Base-by-base conservation (phyloP, 2,888 invertebrate species). In the Pharmacophagus antenor region DNA sequence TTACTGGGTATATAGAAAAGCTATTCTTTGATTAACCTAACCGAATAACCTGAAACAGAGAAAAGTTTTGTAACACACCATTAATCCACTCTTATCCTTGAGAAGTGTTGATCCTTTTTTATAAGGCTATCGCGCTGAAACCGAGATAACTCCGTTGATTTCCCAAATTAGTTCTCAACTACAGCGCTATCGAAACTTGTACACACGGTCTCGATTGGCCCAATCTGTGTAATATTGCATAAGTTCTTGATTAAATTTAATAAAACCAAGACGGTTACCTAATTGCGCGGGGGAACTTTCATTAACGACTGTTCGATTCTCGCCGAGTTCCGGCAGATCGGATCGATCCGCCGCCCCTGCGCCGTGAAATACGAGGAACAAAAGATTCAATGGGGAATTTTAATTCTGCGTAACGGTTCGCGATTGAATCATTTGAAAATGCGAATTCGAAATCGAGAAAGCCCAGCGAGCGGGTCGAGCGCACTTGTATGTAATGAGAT, bases 181-280 rank as follows among this genome's bases (percentile, higher is more conserved):
- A 87, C 77, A 79, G 73, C 81, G 87, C 82, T 85, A 88, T 89
- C 84, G 87, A 83, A 90, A 89, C 88, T 89, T 88, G 85, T 84
- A 84, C 84, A 81, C 82, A 84, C n/a, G n/a, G 78, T 80, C 77
- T 37, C 80, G 88, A 88, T 88, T 85, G 84, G 85, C 65, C 87
- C 89, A 88, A 89, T 90, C 88, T 88, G 88, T 84, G 87, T 86
- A 85, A 87, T 88, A 89, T 88, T 89, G 82, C 86, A 85, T 81
- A 89, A 90, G 87, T 89, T 89, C 88, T 87, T 89, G 88, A 89
- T 90, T 90, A 90, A 90, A 90, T 89, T 90, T 90, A 89, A 90
- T 89, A 90, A 90, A 90, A 89, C 85, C 85, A 85, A 88, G 89
- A 87, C 79, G 84, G 82, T 82, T 85, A 82, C 82, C 83, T 89